These are phyloP conservation scores for Hippoglossus stenolepis DNA, from an alignment of 2,113 vertebrate genomes.

Conservation along the genomic window DNA sequence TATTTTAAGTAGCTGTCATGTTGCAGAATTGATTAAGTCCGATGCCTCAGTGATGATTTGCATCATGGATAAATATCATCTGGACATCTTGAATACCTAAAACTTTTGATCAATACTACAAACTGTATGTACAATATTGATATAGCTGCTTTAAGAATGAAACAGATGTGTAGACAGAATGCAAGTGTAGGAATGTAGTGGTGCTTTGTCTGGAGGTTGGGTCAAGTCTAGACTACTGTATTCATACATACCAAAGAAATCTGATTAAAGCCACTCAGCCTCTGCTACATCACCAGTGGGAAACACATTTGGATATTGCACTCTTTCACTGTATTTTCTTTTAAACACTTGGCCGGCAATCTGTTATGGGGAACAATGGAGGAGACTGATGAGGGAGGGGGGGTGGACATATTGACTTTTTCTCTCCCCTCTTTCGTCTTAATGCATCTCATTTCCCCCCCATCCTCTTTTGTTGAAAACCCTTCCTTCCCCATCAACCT, in stretches of 20 bases:
- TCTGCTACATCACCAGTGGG: constrained; percentile 57
- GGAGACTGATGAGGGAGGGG: constrained; percentile 56
- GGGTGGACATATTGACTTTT: constrained; percentile 70
- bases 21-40: constrained; percentile 7
- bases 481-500: constrained; percentile 69
- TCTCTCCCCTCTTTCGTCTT: constrained; percentile 65
- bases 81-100: background rate
- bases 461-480: constrained; percentile 71
- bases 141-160: background rate
- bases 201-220: constrained; percentile 11
- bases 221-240: constrained; percentile 32
- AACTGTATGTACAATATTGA: too few relatives aligned
- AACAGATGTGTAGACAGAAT: background rate
- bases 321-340: constrained; percentile 39
- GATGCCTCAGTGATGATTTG: background rate
- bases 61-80: background rate
- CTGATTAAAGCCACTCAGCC: constrained; percentile 70
- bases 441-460: constrained; percentile 73
- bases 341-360: constrained; percentile 58
- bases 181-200: background rate
- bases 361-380: constrained; percentile 71
- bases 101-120: too few relatives aligned
- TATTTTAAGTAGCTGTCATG: background rate
- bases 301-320: constrained; percentile 76
- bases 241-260: constrained; percentile 58